Conservation (phyloP, 92 coral and sea anemone genomes). For the Hydrozoanthus gracilis region DNA sequence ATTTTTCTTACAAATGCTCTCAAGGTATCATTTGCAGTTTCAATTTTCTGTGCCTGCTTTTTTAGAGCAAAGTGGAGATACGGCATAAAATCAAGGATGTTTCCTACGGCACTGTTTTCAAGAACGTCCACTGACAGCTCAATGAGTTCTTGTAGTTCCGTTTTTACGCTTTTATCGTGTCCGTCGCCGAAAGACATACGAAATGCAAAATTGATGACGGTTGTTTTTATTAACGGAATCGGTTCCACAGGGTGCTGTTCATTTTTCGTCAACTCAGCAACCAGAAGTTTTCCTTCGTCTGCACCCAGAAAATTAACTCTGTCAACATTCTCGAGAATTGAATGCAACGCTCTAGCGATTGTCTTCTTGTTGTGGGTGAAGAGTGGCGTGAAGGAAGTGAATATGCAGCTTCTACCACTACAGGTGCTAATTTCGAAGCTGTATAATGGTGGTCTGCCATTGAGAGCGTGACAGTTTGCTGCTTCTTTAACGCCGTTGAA, state of each 20-base stretch:
- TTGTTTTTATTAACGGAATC: conserved; percentile 57
- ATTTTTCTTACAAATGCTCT: conserved; percentile 62
- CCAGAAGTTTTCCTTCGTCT: conserved; percentile 63
- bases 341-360: conserved; percentile 75
- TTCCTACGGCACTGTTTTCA: conserved; percentile 69
- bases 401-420: conserved; percentile 79
- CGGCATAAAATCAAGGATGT: conserved; percentile 86
- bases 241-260: conserved; percentile 71
- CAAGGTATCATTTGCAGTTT: conserved; percentile 67
- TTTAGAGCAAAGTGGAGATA: conserved; percentile 78
- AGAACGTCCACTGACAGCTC: conserved; percentile 66
- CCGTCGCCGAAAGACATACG: conserved; percentile 82
- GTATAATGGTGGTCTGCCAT: conserved; percentile 78
- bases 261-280: conserved; percentile 40
- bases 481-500: conserved; percentile 72
- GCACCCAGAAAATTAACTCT: conserved; percentile 67
- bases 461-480: conserved; percentile 58
- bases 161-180: conserved; percentile 52
- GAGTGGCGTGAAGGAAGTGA: conserved; percentile 74
- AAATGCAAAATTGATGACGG: conserved; percentile 68
- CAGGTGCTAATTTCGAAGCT: conserved; percentile 67
- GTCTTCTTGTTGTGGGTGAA: conserved; percentile 77
- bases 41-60: conserved; percentile 55
- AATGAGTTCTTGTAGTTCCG: conserved; percentile 58
- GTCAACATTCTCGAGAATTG: conserved; percentile 65